A percentile compares a stretch with the other conserved stretches of the same genome.
Evolutionary conservation across 2,797 vertebrate genomes (phyloP).

Genomic region (Melanotaenia maccullochi): DNA sequence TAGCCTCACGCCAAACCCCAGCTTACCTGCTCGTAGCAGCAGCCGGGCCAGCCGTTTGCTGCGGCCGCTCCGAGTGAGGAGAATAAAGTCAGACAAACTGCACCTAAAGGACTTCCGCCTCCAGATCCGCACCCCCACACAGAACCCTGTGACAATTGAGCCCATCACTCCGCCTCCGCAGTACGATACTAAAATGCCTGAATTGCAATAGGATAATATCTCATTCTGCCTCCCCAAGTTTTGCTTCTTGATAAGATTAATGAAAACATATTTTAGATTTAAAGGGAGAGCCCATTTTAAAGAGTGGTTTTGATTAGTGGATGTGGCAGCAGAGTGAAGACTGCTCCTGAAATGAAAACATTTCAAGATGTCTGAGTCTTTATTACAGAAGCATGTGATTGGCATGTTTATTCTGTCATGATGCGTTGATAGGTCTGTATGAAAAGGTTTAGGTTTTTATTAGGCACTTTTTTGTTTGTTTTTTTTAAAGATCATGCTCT

Average conservation of each 20-base stretch:
- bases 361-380: slow-evolving; percentile 13
- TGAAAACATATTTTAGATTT: slow-evolving; percentile 32
- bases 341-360: slow-evolving; percentile 21
- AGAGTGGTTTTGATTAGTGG: slow-evolving; percentile 36
- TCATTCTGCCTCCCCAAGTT: not conserved
- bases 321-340: slow-evolving; percentile 22
- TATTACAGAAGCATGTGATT: slow-evolving; percentile 19
- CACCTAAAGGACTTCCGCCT: slow-evolving; percentile 92
- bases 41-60: slow-evolving; percentile 88
- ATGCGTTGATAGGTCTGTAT: slow-evolving; percentile 7
- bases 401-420: slow-evolving; percentile 48
- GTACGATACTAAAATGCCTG: slow-evolving; percentile 85
- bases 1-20: slow-evolving; percentile 19
- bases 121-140: slow-evolving; percentile 83
- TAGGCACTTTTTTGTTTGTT: not conserved
- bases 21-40: slow-evolving; percentile 74
- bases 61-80: slow-evolving; percentile 89
- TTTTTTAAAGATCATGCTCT: slow-evolving; percentile 17
- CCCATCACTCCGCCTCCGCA: slow-evolving; percentile 94
- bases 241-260: slow-evolving; percentile 1
- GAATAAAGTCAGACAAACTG: slow-evolving; percentile 96
- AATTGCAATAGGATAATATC: slow-evolving; percentile 48
- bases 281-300: slow-evolving; percentile 40
- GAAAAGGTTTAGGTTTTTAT: slow-evolving; percentile 15
- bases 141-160: slow-evolving; percentile 87